phyloP scores from a whole-genome alignment of 2,888 invertebrate genomes.

The Exephanes ischioxanthus region DNA sequence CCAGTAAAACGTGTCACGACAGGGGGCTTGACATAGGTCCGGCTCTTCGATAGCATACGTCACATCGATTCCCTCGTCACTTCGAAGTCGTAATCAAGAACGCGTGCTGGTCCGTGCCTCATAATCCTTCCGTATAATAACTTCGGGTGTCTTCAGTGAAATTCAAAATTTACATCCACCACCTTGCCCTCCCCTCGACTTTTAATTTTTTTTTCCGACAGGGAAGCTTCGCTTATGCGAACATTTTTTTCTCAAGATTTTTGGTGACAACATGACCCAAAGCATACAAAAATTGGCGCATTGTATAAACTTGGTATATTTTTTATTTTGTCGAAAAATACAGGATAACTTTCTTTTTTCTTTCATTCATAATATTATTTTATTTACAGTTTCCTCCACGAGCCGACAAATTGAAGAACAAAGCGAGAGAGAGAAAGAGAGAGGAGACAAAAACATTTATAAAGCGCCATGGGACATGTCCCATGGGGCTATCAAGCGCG shows the following conservation, averaged over 20 bases:
- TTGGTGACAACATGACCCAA: no score
- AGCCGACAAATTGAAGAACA: no score
- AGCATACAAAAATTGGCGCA: no score
- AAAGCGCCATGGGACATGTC: no score
- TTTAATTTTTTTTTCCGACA: not conserved
- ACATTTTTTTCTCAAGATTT: not conserved
- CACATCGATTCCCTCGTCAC: slow-evolving; percentile 68
- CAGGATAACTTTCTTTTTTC: no score
- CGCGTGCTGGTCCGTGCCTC: slow-evolving; percentile 58
- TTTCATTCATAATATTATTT: no score
- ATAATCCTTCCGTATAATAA: slow-evolving; percentile 55
- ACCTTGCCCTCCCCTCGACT: not conserved
- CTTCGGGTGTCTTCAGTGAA: not conserved
- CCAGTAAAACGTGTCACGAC: slow-evolving; percentile 77
- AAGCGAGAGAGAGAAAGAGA: no score
- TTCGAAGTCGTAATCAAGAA: slow-evolving; percentile 42
- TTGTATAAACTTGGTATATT: no score
- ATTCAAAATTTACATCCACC: slow-evolving; percentile 9
- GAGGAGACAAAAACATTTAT: no score
- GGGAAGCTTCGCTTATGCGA: not conserved
- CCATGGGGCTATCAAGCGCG: no score
- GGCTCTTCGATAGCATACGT: slow-evolving; percentile 72
- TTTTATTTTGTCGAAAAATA: no score
- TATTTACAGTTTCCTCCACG: no score
- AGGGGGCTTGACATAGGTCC: slow-evolving; percentile 73